Evolutionary conservation across 2,797 vertebrate species (phyloP), one percentile per base, ranked within the genome.

Genomic region (Esox lucius): DNA sequence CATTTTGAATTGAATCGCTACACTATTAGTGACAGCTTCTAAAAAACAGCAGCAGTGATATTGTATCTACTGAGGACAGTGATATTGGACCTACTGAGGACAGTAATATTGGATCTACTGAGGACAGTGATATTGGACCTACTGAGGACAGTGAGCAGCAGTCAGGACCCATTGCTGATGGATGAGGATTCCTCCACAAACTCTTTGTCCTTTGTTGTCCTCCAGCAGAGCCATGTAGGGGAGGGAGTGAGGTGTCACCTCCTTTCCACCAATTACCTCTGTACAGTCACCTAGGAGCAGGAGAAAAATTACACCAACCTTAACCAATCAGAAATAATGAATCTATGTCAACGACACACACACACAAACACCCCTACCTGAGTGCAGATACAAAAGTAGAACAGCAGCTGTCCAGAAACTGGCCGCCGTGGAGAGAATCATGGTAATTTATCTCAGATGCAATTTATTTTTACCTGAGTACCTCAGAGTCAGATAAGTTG

Each of bases 101-200:
- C 91, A 93, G 80, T 93, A 92, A 4, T 46, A 46, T 46, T 46
- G 12, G 42, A 46, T 8, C 42, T 13, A 15, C 13, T 28, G 7
- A 22, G 19, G 1, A 26, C 68, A 46, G 12, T 69, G 33, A 24
- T n/a, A 26, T 69, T n/a, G 26, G 46, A 78, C 87, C 73, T 83
- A 92, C 90, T 26, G 0, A 0, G 0, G 0, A 51, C 92, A 93
- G 79, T 93, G 92, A 3, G 92, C 92, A 46, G 92, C 91, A 22
- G 91, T 93, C 76, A 93, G 80, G 68, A 93, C 87, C 92, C 92
- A 93, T 19, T 19, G 46, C 15, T 72, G 48, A 75, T 68, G 0
- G 70, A 93, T 90, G 31, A 93, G 77, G 0, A 26, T 82, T 31
- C 92, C 92, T 68, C 92, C 92, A 82, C 92, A 93, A 0, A 0